Conservation (phyloP, 2,797 vertebrate genomes). For the Schizopygopsis pylzovi region DNA sequence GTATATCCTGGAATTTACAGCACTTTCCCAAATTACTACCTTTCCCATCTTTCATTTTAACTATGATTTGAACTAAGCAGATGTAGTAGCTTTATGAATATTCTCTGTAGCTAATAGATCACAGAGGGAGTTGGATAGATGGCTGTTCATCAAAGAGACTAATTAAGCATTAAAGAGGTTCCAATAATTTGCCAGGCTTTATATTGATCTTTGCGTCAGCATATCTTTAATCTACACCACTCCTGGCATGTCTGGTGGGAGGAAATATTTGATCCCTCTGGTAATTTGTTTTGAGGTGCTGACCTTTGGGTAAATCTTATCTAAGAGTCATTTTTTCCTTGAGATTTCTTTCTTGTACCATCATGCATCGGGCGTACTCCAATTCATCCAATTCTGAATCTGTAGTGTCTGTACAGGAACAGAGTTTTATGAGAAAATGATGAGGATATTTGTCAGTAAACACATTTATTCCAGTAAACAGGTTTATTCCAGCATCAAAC, state of each 20-base stretch:
- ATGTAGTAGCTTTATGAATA: slow-evolving; percentile 51
- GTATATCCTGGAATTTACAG: slow-evolving; percentile 27
- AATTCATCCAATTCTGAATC: not conserved
- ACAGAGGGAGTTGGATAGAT: slow-evolving; percentile 66
- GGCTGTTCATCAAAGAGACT: slow-evolving; percentile 76
- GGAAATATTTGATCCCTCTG: slow-evolving; percentile 34
- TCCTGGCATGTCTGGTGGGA: slow-evolving; percentile 58
- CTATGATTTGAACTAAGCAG: slow-evolving; percentile 28
- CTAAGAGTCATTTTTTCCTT: slow-evolving; percentile 1
- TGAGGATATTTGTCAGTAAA: slow-evolving; percentile 30
- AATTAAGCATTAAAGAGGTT: slow-evolving; percentile 78
- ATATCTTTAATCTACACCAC: slow-evolving; percentile 76
- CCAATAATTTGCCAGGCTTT: slow-evolving; percentile 65
- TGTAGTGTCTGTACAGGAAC: slow-evolving; percentile 2
- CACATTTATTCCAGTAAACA: slow-evolving; percentile 5
- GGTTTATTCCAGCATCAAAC: slow-evolving; percentile 2
- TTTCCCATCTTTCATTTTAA: slow-evolving; percentile 30
- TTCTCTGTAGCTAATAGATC: slow-evolving; percentile 68
- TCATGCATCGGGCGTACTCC: not conserved
- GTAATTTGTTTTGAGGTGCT: slow-evolving; percentile 44
- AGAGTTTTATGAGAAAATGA: slow-evolving; percentile 21
- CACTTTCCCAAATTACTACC: not conserved
- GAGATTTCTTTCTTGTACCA: not conserved
- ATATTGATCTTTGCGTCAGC: slow-evolving; percentile 68
- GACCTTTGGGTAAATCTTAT: slow-evolving; percentile 44